Evolutionary conservation across 2,113 vertebrate genomes (phyloP).

Genomic region (Mustela lutreola): DNA sequence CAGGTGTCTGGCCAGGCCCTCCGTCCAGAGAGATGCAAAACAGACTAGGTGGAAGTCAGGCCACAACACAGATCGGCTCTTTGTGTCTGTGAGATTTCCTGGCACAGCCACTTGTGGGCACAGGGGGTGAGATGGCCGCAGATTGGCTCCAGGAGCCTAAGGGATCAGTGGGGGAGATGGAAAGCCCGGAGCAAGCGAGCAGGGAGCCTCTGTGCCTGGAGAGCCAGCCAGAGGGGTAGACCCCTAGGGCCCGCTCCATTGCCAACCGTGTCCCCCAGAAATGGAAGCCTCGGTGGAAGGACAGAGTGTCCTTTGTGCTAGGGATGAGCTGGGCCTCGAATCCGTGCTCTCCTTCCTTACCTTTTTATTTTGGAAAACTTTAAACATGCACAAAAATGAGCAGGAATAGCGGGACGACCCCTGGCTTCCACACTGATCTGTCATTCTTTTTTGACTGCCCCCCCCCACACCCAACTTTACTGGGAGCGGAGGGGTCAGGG

Average conservation of each 20-base stretch:
- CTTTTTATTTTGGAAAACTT: constrained; percentile 54
- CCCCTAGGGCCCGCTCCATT: background rate
- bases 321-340: background rate
- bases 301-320: background rate
- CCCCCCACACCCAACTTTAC: too few species aligned
- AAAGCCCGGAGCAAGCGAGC: background rate
- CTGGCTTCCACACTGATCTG: background rate
- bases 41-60: constrained; percentile 56
- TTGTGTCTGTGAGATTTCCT: constrained; percentile 71
- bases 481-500: background rate
- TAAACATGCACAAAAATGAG: background rate
- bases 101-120: background rate
- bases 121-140: constrained; percentile 38
- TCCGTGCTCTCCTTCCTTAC: background rate
- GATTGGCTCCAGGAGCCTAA: background rate
- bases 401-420: background rate
- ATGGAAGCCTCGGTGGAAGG: background rate
- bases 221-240: background rate
- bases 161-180: background rate
- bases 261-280: background rate
- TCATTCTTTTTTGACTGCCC: background rate
- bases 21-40: background rate
- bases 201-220: background rate
- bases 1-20: constrained; percentile 45
- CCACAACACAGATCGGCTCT: background rate